These are phyloP conservation scores for Melinopterus prodromus DNA, from an alignment of 2,888 invertebrate genomes.

Conservation along the genomic window DNA sequence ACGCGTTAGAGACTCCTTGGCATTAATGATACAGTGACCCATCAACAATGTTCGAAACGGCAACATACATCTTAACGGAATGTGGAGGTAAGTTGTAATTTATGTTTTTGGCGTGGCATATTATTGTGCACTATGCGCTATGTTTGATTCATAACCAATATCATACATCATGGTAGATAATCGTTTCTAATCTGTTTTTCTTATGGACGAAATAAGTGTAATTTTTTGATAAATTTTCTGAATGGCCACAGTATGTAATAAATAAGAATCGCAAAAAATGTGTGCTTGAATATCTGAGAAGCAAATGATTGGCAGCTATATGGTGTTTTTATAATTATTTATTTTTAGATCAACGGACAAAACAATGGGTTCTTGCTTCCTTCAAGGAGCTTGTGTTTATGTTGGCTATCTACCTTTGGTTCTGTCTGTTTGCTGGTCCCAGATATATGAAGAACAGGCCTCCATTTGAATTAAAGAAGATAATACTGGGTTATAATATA, in stretches of 20 bases:
- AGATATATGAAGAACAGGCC: conserved; percentile 85
- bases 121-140: no score
- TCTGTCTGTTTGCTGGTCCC: conserved; percentile 81
- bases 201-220: no score
- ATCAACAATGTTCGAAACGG: background rate
- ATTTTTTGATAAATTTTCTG: no score
- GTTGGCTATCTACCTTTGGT: conserved; percentile 73
- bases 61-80: background rate
- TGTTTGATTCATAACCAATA: no score
- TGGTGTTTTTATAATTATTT: background rate
- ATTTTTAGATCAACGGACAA: conserved; percentile 70
- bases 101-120: background rate
- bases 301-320: no score
- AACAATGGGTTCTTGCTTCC: conserved; percentile 71
- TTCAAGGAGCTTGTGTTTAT: conserved; percentile 74
- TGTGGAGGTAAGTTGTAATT: conserved; percentile 7
- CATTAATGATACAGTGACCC: background rate
- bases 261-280: no score
- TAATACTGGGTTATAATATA: conserved; percentile 84
- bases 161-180: no score
- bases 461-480: conserved; percentile 80
- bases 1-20: background rate
- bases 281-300: no score
- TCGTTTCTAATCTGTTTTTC: no score
- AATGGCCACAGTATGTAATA: no score